These are phyloP conservation scores for Botia almorhae DNA, from an alignment of 2,797 vertebrate genomes.

Conservation along the genomic window DNA sequence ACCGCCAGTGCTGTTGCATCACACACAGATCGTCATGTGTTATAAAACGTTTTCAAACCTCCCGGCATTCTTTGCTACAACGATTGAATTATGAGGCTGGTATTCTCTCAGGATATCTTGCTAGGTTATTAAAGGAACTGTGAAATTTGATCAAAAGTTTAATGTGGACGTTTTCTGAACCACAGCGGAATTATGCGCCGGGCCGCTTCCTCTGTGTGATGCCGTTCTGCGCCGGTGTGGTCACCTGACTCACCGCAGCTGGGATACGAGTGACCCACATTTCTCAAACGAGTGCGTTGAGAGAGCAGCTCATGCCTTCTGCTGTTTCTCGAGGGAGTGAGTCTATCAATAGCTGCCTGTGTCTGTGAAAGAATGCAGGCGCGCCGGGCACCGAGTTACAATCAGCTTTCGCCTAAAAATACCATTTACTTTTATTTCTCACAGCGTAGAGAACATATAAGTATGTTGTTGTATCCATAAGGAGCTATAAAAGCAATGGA, in stretches of 20 bases:
- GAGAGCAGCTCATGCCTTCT: constrained; percentile 52
- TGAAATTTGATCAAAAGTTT: not conserved
- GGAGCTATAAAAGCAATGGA: not conserved
- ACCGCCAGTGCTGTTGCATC: constrained; percentile 13
- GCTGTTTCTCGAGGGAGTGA: constrained; percentile 52
- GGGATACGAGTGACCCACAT: constrained; percentile 61
- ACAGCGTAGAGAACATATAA: not conserved
- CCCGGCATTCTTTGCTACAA: not conserved
- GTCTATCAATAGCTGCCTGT: constrained; percentile 55
- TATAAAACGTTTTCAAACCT: constrained; percentile 6
- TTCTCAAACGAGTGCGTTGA: constrained; percentile 31
- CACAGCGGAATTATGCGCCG: not conserved
- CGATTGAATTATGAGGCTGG: not conserved
- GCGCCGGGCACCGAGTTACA: constrained; percentile 32
- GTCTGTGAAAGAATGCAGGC: constrained; percentile 57
- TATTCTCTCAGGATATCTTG: not conserved
- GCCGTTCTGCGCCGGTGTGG: constrained; percentile 15
- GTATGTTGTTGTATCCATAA: not conserved
- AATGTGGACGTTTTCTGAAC: not conserved
- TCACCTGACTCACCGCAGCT: constrained; percentile 52
- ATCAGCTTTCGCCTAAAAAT: not conserved
- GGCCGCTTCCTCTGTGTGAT: constrained; percentile 20
- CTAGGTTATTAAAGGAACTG: not conserved
- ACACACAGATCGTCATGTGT: constrained; percentile 26
- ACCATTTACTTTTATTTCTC: not conserved